Percentiles rank a stretch among this genome's conserved stretches.
Conservation (phyloP, 1,140 invertebrate species). For the Orius laevigatus region DNA sequence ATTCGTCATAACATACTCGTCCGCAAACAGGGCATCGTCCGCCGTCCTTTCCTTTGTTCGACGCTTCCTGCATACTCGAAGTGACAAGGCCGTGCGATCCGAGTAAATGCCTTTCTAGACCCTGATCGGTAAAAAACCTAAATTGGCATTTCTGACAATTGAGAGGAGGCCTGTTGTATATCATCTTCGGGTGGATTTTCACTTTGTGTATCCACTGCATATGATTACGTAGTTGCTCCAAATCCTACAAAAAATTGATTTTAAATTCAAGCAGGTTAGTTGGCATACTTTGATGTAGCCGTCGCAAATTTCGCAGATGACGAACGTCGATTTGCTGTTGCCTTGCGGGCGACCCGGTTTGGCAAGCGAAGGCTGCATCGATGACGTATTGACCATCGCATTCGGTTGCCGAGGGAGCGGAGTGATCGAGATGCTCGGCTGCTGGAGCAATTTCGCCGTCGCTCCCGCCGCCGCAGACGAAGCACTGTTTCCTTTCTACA, state of each 20-base stretch:
- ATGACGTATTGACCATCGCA: constrained; percentile 23
- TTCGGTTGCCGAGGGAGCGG: constrained; percentile 46
- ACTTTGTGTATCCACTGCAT: constrained; percentile 96
- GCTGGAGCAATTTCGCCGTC: constrained; percentile 36
- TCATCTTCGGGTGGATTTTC: constrained; percentile 92
- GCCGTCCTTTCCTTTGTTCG: constrained; percentile 85
- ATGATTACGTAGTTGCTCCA: constrained; percentile 80
- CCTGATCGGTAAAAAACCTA: constrained; percentile 64
- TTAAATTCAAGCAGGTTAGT: constrained; percentile 10
- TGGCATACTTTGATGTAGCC: constrained; percentile 66
- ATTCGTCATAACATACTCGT: constrained; percentile 39
- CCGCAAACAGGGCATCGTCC: constrained; percentile 86
- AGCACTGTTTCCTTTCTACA: constrained; percentile 5
- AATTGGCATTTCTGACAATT: constrained; percentile 95
- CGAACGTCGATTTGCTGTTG: constrained; percentile 57
- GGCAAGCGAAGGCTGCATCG: constrained; percentile 23
- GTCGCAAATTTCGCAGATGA: constrained; percentile 90
- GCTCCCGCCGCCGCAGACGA: constrained; percentile 13
- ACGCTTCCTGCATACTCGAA: constrained; percentile 88
- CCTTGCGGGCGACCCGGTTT: constrained; percentile 27
- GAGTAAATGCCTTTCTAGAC: constrained; percentile 78
- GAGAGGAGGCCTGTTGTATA: constrained; percentile 79
- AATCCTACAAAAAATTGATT: constrained; percentile 36
- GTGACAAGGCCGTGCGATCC: constrained; percentile 87
- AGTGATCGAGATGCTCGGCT: constrained; percentile 82